These are phyloP conservation scores for Himantopus leucocephalus DNA, from an alignment of 2,113 vertebrate genomes.

Conservation along the genomic window DNA sequence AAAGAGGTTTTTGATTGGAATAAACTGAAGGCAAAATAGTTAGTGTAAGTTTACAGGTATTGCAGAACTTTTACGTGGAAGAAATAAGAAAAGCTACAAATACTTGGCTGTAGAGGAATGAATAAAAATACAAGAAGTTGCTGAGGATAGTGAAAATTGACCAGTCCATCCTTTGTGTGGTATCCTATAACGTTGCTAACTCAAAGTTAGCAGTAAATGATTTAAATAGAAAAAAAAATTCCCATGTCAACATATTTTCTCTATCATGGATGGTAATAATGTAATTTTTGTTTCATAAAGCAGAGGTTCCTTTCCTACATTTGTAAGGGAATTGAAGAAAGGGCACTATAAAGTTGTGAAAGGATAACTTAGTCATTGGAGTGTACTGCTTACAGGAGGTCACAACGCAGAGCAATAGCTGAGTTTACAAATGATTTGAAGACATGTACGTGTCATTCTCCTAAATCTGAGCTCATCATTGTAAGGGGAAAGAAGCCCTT, in stretches of 20 bases:
- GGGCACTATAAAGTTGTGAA: neutral
- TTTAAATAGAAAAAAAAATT: neutral
- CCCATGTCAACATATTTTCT: neutral
- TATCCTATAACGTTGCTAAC: neutral
- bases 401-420: neutral
- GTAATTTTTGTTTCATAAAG: neutral
- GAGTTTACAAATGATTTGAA: neutral
- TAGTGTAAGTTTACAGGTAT: neutral
- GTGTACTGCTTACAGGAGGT: neutral
- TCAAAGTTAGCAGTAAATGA: neutral
- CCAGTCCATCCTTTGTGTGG: neutral
- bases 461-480: neutral
- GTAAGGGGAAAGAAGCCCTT: neutral
- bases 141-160: neutral
- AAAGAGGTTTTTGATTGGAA: neutral
- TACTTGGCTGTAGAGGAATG: neutral
- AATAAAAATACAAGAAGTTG: neutral
- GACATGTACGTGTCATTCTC: neutral
- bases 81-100: neutral
- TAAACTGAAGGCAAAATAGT: neutral
- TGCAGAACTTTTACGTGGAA: neutral
- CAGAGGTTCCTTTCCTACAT: neutral
- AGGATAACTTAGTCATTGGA: neutral
- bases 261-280: neutral
- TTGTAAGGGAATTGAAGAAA: neutral